Evolutionary conservation across 92 coral and sea anemone genomes (phyloP), one percentile per base, ranked within the genome.

Genomic region (Zoanthus gigantus): DNA sequence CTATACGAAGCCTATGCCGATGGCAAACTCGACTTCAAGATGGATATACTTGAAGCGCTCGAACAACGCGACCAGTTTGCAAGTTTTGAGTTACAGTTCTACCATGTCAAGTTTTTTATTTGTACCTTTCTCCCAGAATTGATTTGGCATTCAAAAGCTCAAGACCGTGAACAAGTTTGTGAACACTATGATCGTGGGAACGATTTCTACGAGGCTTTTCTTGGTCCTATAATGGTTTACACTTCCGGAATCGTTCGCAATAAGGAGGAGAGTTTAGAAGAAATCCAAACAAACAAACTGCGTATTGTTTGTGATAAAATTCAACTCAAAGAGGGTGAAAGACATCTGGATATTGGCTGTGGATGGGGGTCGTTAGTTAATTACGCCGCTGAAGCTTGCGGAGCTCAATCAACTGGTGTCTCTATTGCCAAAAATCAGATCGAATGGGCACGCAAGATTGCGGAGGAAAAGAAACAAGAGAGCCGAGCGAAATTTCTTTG

Each of bases 291-390:
- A 67, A 97, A 97, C 87, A 97, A 97, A 82, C 94, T 97, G 44
- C 87, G 90, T 7, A 69, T 68, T 17, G 96, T 97, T 10, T 90
- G 97, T 94, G 99, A 97, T 72, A 97, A 97, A 71, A 92, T 96
- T 48, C 98, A 86, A 74, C 71, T 97, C 94, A 95, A 95, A 74
- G 71, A 69, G n/a, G 97, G 96, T 18, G 99, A 97, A 73, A 83
- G 87, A 29, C 95, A 95, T 71, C 94, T 97, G 63, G 99, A 97
- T 83, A 92, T 97, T 42, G 99, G 99, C 84, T 97, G 99, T 88
- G 99, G 99, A 47, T 97, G 99, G 99, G 99, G 99, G 56, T 91
- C 98, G 30, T 81, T 97, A 18, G 98, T 92, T 89, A 97, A 97
- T 79, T 97, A 90, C 90, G 98, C 99, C 16, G 98, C 98, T 0